These are phyloP conservation scores for Zaprionus lineosus DNA, from an alignment of 2,888 invertebrate species.

Conservation along the genomic window DNA sequence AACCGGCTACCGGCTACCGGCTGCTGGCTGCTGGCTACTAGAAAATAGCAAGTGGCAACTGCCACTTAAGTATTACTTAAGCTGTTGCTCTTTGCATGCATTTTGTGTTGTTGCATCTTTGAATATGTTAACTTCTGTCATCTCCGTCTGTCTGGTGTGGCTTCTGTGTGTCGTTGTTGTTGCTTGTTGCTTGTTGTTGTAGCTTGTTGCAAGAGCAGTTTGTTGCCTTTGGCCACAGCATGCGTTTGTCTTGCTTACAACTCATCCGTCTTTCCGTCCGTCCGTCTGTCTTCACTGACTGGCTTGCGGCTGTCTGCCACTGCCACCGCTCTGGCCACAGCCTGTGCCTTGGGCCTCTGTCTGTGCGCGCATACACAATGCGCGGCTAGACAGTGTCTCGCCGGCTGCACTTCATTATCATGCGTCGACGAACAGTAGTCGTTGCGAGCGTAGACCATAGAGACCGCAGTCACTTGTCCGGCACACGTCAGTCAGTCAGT, in stretches of 20 bases:
- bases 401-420: conserved; percentile 81
- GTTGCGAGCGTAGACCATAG: conserved; percentile 1
- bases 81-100: conserved; percentile 46
- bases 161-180: conserved; percentile 26
- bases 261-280: conserved; percentile 19
- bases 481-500: conserved; percentile 28
- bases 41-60: conserved; percentile 4
- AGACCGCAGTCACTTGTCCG: conserved; percentile 35
- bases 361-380: conserved; percentile 58
- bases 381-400: conserved; percentile 81
- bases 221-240: conserved; percentile 48
- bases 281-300: no score
- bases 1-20: conserved; percentile 4
- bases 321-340: background rate
- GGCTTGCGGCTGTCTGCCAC: conserved; percentile 21
- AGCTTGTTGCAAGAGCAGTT: conserved; percentile 10
- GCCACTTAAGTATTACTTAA: conserved; percentile 35
- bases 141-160: conserved; percentile 35
- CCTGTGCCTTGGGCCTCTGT: conserved; percentile 27
- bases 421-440: conserved; percentile 65
- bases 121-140: conserved; percentile 3
- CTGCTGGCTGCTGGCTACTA: background rate
- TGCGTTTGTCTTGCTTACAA: conserved; percentile 20
- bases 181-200: conserved; percentile 3
- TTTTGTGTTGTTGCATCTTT: conserved; percentile 1